Conservation (phyloP, 2,888 invertebrate species). For the Amphiduros pacificus region DNA sequence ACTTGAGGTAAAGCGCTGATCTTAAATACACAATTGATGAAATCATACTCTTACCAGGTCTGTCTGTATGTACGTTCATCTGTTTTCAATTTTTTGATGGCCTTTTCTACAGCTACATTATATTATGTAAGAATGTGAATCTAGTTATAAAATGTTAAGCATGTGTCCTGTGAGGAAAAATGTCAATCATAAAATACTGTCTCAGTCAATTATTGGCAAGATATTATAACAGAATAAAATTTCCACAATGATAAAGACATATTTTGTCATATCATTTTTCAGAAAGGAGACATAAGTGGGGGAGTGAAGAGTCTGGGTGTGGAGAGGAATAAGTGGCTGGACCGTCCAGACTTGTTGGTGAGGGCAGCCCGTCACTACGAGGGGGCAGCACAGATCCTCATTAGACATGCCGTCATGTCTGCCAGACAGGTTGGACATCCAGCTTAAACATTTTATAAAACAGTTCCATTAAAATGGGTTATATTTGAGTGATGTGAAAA, state of each 20-base stretch:
- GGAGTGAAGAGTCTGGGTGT: conserved; percentile 54
- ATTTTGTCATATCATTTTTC: not conserved
- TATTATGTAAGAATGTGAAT: too few species aligned
- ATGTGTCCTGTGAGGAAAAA: too few species aligned
- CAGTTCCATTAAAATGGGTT: too few species aligned
- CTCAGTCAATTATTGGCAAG: too few species aligned
- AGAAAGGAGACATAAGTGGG: conserved; percentile 43
- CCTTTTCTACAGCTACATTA: too few species aligned
- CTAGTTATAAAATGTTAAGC: too few species aligned
- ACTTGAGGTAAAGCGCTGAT: conserved; percentile 60
- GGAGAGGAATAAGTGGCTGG: conserved; percentile 58
- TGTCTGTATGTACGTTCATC: not conserved
- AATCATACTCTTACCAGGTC: not conserved
- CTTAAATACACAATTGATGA: too few species aligned
- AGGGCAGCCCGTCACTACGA: conserved; percentile 64
- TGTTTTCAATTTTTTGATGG: not conserved
- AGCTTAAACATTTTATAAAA: too few species aligned
- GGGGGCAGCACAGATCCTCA: conserved; percentile 62
- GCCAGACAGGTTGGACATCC: conserved; percentile 47
- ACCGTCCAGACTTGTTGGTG: conserved; percentile 58
- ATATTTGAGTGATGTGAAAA: not conserved
- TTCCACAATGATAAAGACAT: too few species aligned
- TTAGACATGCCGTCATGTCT: conserved; percentile 60
- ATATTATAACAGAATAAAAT: too few species aligned
- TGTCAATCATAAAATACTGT: too few species aligned